A percentile compares a stretch with the other conserved stretches of the same genome.
Evolutionary conservation across 2,797 vertebrate species (phyloP).

Genomic region (Phalanger gymnotis): DNA sequence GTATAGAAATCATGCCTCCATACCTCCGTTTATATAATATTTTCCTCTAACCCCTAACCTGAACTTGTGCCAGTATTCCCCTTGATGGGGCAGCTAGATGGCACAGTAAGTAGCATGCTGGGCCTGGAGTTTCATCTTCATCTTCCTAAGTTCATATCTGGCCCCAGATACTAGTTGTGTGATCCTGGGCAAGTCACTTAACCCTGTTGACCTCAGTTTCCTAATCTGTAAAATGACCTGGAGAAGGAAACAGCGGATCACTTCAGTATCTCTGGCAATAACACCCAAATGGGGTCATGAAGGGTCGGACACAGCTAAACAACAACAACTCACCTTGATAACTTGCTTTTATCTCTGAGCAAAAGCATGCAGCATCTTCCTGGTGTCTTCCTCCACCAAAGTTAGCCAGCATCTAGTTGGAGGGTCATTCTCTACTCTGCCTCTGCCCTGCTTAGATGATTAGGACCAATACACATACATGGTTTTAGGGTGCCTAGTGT

Average conservation of each 20-base stretch:
- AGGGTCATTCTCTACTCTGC: not conserved
- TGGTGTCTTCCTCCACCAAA: not conserved
- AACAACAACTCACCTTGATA: not conserved
- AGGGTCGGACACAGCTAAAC: not conserved
- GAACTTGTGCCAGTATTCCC: not conserved
- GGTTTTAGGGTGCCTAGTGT: not conserved
- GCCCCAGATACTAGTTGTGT: not conserved
- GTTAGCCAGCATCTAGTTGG: not conserved
- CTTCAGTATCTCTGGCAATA: not conserved
- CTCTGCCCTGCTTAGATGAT: not conserved
- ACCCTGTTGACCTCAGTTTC: not conserved
- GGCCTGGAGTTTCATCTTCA: not conserved
- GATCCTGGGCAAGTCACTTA: not conserved
- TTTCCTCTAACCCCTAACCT: not conserved
- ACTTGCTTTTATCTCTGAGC: not conserved
- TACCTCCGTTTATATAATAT: not conserved
- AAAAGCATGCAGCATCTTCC: not conserved
- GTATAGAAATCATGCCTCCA: not conserved
- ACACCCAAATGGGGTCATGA: not conserved
- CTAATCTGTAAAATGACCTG: not conserved
- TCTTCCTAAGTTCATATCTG: not conserved
- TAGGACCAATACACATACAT: not conserved
- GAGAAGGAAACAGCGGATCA: not conserved
- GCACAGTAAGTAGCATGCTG: not conserved
- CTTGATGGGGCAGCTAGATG: not conserved